phyloP scores from a whole-genome alignment of 1,140 invertebrate species.

The Pachypsylla venusta region DNA sequence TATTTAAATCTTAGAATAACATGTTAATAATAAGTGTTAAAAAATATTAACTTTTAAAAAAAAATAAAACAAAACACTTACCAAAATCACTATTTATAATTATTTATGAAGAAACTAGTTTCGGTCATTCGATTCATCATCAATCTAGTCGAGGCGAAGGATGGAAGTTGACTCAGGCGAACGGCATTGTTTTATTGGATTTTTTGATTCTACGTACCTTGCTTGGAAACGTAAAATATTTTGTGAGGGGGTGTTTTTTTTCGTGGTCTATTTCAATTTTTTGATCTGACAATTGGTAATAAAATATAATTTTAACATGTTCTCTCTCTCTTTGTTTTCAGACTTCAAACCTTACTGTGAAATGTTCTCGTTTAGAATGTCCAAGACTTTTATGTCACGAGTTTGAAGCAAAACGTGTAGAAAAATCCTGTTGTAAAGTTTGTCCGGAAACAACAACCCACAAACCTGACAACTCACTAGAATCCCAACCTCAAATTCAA shows the following conservation, averaged over 20 bases:
- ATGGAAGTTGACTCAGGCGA: too few relatives aligned
- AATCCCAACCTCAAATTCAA: conserved; percentile 15
- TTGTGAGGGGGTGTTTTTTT: neutral
- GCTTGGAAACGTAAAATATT: neutral
- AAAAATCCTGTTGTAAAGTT: conserved; percentile 60
- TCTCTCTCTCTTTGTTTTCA: conserved; percentile 23
- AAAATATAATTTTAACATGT: neutral
- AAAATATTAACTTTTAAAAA: too few relatives aligned
- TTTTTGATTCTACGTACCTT: too few relatives aligned
- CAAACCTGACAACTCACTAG: neutral
- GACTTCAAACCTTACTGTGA: conserved; percentile 48
- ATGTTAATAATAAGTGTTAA: too few relatives aligned
- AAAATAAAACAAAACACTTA: too few relatives aligned
- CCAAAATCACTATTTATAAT: too few relatives aligned
- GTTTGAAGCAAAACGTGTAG: conserved; percentile 47
- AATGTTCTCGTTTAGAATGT: conserved; percentile 56
- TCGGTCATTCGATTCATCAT: too few relatives aligned
- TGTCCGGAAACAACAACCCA: conserved; percentile 39
- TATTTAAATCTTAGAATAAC: too few relatives aligned
- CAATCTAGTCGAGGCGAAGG: too few relatives aligned
- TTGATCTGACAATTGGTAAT: neutral
- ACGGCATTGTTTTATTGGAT: too few relatives aligned
- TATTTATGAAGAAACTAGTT: too few relatives aligned
- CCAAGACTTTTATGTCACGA: conserved; percentile 54
- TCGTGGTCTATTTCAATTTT: neutral